These are phyloP conservation scores for Campoletis sonorensis DNA, from an alignment of 1,140 invertebrate genomes.

Conservation along the genomic window DNA sequence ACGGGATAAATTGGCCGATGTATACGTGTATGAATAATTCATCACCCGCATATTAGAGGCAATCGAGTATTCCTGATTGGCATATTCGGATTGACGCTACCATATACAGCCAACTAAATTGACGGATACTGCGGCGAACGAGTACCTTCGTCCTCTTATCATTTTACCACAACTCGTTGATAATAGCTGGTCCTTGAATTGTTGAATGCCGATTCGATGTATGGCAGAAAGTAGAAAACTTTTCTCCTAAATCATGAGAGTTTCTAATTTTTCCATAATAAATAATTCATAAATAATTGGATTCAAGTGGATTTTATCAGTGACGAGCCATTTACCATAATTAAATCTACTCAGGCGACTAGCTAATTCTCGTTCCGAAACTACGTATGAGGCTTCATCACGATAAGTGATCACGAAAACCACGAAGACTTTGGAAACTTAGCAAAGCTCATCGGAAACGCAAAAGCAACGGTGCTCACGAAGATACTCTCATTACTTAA, in stretches of 20 bases:
- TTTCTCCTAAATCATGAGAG: background rate
- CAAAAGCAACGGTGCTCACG: constrained; percentile 30
- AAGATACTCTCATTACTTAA: constrained; percentile 52
- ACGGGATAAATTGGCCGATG: constrained; percentile 42
- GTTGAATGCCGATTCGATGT: background rate
- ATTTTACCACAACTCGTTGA: background rate
- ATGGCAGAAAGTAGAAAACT: background rate
- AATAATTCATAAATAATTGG: background rate
- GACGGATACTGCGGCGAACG: background rate
- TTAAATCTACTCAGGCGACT: background rate
- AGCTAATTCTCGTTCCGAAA: background rate
- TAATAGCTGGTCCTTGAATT: background rate
- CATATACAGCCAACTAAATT: constrained; percentile 1
- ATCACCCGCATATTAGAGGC: constrained; percentile 41
- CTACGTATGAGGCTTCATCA: background rate
- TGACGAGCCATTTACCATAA: background rate
- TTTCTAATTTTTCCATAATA: background rate
- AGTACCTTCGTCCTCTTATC: constrained; percentile 2
- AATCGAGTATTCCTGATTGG: constrained; percentile 45
- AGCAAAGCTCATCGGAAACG: background rate
- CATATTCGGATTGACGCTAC: constrained; percentile 40
- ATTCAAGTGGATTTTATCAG: background rate
- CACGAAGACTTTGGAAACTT: background rate
- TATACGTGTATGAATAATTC: constrained; percentile 43
- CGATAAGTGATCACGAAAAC: background rate